Evolutionary conservation across 1,140 invertebrate species (phyloP).

Genomic region (Carcinoscorpius rotundicauda): DNA sequence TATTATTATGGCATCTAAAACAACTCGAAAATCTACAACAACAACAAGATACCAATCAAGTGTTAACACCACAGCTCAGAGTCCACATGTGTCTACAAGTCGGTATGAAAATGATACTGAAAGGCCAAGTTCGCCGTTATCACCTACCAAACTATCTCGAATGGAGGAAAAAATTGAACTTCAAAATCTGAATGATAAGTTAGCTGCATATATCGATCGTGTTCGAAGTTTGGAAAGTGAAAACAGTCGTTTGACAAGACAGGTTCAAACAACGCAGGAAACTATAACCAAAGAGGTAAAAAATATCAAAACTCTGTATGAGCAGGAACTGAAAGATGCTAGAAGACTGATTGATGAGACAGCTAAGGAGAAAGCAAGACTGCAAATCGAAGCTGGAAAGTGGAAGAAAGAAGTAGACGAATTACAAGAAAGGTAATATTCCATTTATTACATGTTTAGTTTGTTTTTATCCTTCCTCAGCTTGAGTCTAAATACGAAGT

Average conservation of each 20-base stretch:
- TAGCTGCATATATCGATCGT: conserved; percentile 89
- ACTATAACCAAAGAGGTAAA: conserved; percentile 70
- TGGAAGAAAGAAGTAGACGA: conserved; percentile 77
- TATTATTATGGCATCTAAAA: no score
- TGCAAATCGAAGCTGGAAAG: conserved; percentile 80
- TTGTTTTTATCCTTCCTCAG: conserved; percentile 2
- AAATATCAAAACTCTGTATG: conserved; percentile 84
- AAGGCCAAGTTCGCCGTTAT: conserved; percentile 51
- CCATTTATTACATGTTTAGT: not conserved
- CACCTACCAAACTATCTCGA: conserved; percentile 75
- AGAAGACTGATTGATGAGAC: conserved; percentile 77
- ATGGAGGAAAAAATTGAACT: conserved; percentile 88
- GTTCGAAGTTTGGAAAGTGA: conserved; percentile 82
- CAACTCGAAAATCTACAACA: no score
- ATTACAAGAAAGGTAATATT: conserved; percentile 55
- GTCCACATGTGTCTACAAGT: conserved; percentile 6
- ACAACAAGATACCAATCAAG: no score
- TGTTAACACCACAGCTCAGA: not conserved
- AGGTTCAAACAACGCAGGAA: conserved; percentile 66
- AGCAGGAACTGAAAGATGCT: conserved; percentile 79
- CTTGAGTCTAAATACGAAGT: not conserved
- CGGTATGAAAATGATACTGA: conserved; percentile 1
- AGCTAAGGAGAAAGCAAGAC: conserved; percentile 72
- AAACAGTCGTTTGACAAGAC: conserved; percentile 67
- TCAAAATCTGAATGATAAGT: conserved; percentile 84